phyloP scores from a whole-genome alignment of 2,113 vertebrate genomes.

The Hippocampus barbouri region DNA sequence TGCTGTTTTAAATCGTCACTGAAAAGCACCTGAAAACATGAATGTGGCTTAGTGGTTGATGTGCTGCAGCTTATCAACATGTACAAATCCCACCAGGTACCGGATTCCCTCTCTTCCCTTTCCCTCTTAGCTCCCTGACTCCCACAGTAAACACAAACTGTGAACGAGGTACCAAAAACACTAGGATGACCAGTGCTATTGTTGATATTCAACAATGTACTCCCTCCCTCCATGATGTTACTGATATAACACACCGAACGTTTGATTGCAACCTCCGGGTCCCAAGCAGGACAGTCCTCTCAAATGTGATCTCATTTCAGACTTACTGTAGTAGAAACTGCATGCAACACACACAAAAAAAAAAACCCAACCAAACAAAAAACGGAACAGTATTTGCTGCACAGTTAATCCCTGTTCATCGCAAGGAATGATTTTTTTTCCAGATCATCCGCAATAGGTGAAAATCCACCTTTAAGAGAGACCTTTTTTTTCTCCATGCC shows the following conservation, averaged over 20 bases:
- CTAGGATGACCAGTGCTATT: slow-evolving; percentile 75
- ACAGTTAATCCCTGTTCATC: neutral
- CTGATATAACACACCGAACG: slow-evolving; percentile 7
- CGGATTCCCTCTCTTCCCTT: slow-evolving; percentile 80
- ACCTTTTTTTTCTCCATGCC: neutral
- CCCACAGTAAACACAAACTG: slow-evolving; percentile 87
- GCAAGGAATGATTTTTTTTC: neutral
- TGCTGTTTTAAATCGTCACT: slow-evolving; percentile 30
- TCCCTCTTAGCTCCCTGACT: slow-evolving; percentile 84
- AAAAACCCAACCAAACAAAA: no score
- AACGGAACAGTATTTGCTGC: neutral
- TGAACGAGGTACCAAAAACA: slow-evolving; percentile 83
- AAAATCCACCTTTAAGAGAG: neutral
- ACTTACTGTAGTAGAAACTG: slow-evolving; percentile 1
- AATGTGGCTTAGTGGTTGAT: slow-evolving; percentile 58
- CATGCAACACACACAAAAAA: neutral
- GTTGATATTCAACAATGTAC: slow-evolving; percentile 88
- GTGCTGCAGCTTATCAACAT: slow-evolving; percentile 69
- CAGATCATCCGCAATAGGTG: neutral
- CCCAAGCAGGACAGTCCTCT: slow-evolving; percentile 41
- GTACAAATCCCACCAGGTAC: slow-evolving; percentile 86
- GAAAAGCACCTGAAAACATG: slow-evolving; percentile 51
- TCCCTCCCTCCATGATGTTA: slow-evolving; percentile 53
- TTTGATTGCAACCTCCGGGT: slow-evolving; percentile 12
- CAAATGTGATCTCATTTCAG: slow-evolving; percentile 35